Conservation (phyloP, 2,888 invertebrate species). For the Drosophila lutescens region DNA sequence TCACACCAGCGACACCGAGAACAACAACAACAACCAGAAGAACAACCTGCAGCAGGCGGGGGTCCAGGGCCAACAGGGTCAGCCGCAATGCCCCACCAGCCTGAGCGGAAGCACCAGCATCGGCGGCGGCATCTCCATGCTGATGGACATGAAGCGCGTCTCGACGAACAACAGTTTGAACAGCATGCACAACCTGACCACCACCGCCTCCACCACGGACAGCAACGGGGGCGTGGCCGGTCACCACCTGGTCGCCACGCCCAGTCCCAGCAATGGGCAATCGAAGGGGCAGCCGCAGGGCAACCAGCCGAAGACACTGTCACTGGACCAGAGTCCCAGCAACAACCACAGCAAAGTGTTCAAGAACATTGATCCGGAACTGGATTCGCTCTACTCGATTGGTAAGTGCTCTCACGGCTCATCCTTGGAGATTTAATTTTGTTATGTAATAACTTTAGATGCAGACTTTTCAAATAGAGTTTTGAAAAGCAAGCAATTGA, state of each 20-base stretch:
- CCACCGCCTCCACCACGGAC: constrained; percentile 67
- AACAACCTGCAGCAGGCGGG: constrained; percentile 59
- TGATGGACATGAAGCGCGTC: constrained; percentile 83
- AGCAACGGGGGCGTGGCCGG: constrained; percentile 47
- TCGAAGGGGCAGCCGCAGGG: constrained; percentile 34
- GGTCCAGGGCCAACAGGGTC: constrained; percentile 20
- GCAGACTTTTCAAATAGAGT: too few relatives aligned
- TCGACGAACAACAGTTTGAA: constrained; percentile 81
- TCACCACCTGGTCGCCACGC: constrained; percentile 56
- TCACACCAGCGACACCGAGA: constrained; percentile 96
- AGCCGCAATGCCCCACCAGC: constrained; percentile 32
- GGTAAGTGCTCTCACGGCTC: constrained; percentile 85
- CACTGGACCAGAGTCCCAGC: constrained; percentile 78
- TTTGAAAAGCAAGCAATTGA: too few relatives aligned
- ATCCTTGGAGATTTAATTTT: too few relatives aligned
- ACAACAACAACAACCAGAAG: constrained; percentile 85
- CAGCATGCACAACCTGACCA: constrained; percentile 76
- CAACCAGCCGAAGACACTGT: constrained; percentile 64
- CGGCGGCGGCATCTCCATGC: constrained; percentile 82
- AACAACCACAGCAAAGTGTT: constrained; percentile 83
- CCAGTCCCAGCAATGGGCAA: constrained; percentile 79
- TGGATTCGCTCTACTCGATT: constrained; percentile 91
- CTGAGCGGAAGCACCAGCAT: constrained; percentile 62
- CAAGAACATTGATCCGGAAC: constrained; percentile 86
- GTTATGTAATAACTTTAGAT: too few relatives aligned